phyloP scores from a whole-genome alignment of 2,888 invertebrate species.

The Drosophila tanythrix region DNA sequence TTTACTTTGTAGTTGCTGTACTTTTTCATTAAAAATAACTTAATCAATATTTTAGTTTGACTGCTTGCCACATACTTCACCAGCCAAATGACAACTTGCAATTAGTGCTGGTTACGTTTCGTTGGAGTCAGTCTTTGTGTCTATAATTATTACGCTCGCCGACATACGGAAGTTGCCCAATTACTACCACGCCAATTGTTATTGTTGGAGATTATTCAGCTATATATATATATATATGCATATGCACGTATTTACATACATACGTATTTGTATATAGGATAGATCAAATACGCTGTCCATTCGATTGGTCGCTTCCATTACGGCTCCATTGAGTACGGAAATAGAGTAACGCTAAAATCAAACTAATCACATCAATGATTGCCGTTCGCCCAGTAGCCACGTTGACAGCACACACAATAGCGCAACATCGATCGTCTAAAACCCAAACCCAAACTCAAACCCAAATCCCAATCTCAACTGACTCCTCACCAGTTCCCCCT shows the following conservation, averaged over 20 bases:
- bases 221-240: background rate
- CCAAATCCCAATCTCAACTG: background rate
- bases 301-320: constrained; percentile 30
- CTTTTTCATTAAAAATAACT: constrained; percentile 43
- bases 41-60: constrained; percentile 68
- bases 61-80: constrained; percentile 6
- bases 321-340: constrained; percentile 62
- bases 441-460: background rate
- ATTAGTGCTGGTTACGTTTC: constrained; percentile 55
- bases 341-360: constrained; percentile 74
- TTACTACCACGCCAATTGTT: constrained; percentile 67
- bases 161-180: constrained; percentile 52
- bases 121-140: constrained; percentile 30
- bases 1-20: constrained; percentile 1
- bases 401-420: constrained; percentile 64
- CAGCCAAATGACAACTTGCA: constrained; percentile 58
- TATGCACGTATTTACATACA: background rate
- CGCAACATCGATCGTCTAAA: constrained; percentile 40
- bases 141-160: constrained; percentile 54
- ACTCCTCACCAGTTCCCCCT: constrained; percentile 1
- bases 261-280: background rate
- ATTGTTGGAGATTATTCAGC: constrained; percentile 27
- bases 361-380: constrained; percentile 81
- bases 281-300: constrained; percentile 10
- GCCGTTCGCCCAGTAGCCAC: constrained; percentile 53